Conservation (phyloP, 2,888 invertebrate genomes). For the Cancer borealis region DNA sequence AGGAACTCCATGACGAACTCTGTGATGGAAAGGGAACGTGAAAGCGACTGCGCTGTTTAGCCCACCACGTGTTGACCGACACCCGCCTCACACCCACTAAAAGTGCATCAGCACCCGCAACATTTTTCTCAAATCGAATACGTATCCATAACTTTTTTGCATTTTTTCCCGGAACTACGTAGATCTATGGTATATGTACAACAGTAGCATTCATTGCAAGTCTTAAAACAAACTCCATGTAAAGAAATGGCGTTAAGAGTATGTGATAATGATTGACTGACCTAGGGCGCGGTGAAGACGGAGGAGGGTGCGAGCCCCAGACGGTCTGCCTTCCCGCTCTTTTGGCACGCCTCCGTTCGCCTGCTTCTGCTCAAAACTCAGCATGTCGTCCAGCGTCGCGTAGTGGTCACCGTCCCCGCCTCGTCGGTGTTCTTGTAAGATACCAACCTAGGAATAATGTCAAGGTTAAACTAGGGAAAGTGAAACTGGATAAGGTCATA, state of each 20-base stretch:
- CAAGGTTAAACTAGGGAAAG: not conserved
- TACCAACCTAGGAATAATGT: not conserved
- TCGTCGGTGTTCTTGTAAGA: not conserved
- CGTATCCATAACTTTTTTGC: too few species aligned
- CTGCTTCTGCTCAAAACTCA: not conserved
- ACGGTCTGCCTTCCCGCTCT: not conserved
- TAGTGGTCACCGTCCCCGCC: not conserved
- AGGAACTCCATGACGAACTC: conserved; percentile 13
- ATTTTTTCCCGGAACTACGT: not conserved
- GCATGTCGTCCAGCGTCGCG: not conserved
- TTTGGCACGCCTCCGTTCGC: not conserved
- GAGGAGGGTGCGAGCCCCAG: not conserved
- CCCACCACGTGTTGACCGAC: too few species aligned
- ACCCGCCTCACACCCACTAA: too few species aligned
- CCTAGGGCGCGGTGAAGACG: not conserved
- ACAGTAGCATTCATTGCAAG: too few species aligned
- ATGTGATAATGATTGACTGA: not conserved
- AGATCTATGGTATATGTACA: not conserved
- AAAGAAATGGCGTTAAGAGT: not conserved
- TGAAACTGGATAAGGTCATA: not conserved
- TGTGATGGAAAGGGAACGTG: not conserved
- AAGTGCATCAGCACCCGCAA: too few species aligned
- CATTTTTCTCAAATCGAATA: too few species aligned
- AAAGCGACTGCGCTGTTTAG: too few species aligned
- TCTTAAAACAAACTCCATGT: not conserved